Evolutionary conservation across 2,797 vertebrate species (phyloP).

Genomic region (Characodon lateralis): DNA sequence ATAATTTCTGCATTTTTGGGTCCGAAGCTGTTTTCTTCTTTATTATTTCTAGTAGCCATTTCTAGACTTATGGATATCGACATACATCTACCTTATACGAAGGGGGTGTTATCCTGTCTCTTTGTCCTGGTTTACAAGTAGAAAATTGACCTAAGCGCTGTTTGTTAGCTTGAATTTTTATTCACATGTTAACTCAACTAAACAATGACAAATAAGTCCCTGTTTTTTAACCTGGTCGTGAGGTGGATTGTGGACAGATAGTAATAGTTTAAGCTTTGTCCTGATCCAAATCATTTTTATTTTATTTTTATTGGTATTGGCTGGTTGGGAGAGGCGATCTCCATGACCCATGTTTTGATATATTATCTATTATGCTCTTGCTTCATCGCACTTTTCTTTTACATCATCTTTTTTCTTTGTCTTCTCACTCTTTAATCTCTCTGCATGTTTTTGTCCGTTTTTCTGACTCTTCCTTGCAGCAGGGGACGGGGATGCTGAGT

Average conservation of each 20-base stretch:
- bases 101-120: too few species aligned
- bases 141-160: background rate
- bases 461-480: constrained; percentile 32
- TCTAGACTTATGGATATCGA: background rate
- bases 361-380: background rate
- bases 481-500: constrained; percentile 50
- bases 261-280: background rate
- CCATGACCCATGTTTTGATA: background rate
- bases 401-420: background rate
- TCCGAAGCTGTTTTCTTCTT: background rate
- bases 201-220: background rate
- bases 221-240: background rate
- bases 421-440: background rate
- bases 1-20: too few species aligned
- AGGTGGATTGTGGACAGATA: background rate
- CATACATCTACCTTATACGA: background rate
- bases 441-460: constrained; percentile 18
- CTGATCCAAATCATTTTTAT: background rate
- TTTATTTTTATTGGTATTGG: background rate
- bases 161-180: background rate
- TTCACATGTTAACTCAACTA: background rate
- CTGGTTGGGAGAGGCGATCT: background rate
- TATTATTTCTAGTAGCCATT: background rate
- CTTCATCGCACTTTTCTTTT: constrained; percentile 10
- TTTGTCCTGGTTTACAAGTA: background rate